These are phyloP conservation scores for Brachycybe producta DNA, from an alignment of 2,888 invertebrate species.

Conservation along the genomic window DNA sequence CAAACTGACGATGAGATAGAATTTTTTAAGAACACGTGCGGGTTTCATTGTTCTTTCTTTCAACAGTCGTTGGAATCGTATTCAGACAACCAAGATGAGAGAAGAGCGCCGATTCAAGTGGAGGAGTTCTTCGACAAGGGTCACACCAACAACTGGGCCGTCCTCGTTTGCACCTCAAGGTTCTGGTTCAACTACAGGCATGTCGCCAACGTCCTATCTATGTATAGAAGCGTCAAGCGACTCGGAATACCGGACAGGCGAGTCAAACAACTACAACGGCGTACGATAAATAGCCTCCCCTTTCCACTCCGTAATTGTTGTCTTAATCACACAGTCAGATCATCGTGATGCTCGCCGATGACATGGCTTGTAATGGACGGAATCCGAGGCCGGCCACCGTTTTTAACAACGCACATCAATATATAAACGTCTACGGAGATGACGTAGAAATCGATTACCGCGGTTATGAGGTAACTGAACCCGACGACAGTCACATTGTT, in stretches of 20 bases:
- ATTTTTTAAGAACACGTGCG: too few species aligned
- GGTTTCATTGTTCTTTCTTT: too few species aligned
- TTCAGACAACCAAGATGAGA: too few species aligned
- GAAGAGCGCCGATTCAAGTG: too few species aligned
- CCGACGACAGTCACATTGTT: neutral
- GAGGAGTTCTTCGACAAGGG: slow-evolving; percentile 15
- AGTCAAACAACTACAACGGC: neutral
- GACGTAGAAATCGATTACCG: slow-evolving; percentile 98
- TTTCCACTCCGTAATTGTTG: neutral
- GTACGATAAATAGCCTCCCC: neutral
- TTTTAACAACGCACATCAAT: slow-evolving; percentile 94
- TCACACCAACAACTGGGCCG: slow-evolving; percentile 99
- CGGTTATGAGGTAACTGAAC: slow-evolving; percentile 45
- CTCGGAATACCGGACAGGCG: slow-evolving; percentile 89
- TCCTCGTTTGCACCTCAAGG: slow-evolving; percentile 91
- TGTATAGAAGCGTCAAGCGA: slow-evolving; percentile 93
- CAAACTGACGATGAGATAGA: too few species aligned
- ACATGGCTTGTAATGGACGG: slow-evolving; percentile 97
- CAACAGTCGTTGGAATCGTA: too few species aligned
- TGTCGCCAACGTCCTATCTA: slow-evolving; percentile 95
- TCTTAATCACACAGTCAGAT: slow-evolving; percentile 53
- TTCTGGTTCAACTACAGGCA: slow-evolving; percentile 99
- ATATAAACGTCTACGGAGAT: slow-evolving; percentile 97
- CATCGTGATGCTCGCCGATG: slow-evolving; percentile 97
- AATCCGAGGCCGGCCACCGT: slow-evolving; percentile 96